Evolutionary conservation across 2,888 invertebrate species (phyloP).

Genomic region (Lysandra coridon): DNA sequence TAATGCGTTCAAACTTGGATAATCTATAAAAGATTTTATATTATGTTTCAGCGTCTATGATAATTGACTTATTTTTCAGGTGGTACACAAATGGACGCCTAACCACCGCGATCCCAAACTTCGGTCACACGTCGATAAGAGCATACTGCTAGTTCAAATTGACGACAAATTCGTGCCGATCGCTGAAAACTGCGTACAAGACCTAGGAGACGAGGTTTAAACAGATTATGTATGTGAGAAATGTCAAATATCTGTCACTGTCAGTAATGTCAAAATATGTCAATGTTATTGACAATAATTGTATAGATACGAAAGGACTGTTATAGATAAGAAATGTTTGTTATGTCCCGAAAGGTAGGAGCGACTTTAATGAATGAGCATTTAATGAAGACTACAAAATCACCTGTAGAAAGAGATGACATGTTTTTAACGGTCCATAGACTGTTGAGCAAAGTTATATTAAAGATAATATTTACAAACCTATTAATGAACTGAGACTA

Average conservation of each 20-base stretch:
- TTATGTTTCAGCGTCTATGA: not conserved
- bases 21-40: too few relatives aligned
- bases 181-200: conserved; percentile 92
- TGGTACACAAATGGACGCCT: conserved; percentile 97
- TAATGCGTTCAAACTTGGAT: too few relatives aligned
- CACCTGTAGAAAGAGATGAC: not conserved
- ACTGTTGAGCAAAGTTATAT: not conserved
- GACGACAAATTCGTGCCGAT: conserved; percentile 96
- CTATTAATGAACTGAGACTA: not conserved
- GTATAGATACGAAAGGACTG: not conserved
- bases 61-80: conserved; percentile 61
- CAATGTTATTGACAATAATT: not conserved
- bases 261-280: not conserved
- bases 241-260: not conserved
- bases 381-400: not conserved
- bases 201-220: conserved; percentile 85
- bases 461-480: not conserved
- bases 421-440: not conserved
- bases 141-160: conserved; percentile 94
- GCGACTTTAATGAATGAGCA: not conserved
- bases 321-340: not conserved
- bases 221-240: conserved; percentile 33
- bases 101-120: conserved; percentile 93
- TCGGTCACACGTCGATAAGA: conserved; percentile 95
- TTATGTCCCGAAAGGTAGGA: not conserved